phyloP scores from a whole-genome alignment of 2,113 vertebrate genomes.

The Oxyura jamaicensis region DNA sequence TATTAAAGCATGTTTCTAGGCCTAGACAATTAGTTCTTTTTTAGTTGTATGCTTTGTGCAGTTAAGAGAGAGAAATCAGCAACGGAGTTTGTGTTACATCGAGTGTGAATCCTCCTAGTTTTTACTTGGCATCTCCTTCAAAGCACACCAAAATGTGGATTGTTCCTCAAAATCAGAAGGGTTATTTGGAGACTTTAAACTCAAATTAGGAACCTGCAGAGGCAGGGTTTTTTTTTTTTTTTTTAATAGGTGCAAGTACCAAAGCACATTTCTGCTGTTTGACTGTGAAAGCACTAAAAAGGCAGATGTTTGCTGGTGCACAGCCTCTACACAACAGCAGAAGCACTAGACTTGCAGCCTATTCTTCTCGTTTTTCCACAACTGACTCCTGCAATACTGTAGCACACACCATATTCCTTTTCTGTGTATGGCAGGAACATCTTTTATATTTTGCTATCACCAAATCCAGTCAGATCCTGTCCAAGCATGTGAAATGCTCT shows the following conservation, averaged over 20 bases:
- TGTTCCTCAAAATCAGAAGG: slow-evolving; percentile 55
- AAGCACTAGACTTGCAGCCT: neutral
- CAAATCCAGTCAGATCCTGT: slow-evolving; percentile 35
- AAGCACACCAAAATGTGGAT: slow-evolving; percentile 61
- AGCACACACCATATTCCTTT: neutral
- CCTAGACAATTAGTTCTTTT: slow-evolving; percentile 60
- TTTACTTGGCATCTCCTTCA: slow-evolving; percentile 14
- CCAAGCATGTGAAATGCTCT: slow-evolving; percentile 38
- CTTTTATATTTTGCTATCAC: slow-evolving; percentile 35
- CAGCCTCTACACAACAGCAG: neutral
- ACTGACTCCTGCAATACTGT: neutral
- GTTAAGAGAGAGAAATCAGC: slow-evolving; percentile 17
- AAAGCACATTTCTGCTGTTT: slow-evolving; percentile 42
- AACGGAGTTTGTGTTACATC: slow-evolving; percentile 42
- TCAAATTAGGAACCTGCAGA: neutral
- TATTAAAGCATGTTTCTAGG: slow-evolving; percentile 76
- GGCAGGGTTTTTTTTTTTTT: neutral
- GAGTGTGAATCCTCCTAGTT: slow-evolving; percentile 43
- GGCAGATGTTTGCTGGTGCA: neutral
- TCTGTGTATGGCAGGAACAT: neutral
- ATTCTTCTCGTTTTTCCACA: neutral
- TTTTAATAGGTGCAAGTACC: slow-evolving; percentile 20
- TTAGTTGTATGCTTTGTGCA: slow-evolving; percentile 48
- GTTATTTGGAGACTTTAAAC: neutral
- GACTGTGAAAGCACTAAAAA: neutral